A percentile compares a stretch with the other conserved stretches of the same genome.
Conservation (phyloP, 1,140 invertebrate genomes). For the Trachelipus rathkii region DNA sequence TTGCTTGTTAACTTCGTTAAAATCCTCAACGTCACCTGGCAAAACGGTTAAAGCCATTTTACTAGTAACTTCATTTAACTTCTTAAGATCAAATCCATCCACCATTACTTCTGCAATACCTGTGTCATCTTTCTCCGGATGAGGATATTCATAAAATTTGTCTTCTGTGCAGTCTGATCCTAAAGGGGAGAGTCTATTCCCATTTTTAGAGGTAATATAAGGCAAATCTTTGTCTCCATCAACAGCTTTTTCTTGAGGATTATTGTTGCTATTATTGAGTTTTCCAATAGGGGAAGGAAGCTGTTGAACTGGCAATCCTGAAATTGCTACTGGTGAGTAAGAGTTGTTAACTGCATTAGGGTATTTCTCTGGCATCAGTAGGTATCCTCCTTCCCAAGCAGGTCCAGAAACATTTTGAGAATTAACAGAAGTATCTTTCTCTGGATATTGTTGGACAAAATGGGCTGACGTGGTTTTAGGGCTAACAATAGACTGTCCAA, state of each 20-base stretch:
- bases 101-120: conserved; percentile 30
- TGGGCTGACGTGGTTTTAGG: conserved; percentile 27
- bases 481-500: conserved; percentile 29
- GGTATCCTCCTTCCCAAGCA: conserved; percentile 39
- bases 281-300: conserved; percentile 26
- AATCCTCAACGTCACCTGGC: conserved; percentile 33
- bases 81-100: conserved; percentile 36
- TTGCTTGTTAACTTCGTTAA: conserved; percentile 42
- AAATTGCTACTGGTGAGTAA: conserved; percentile 36
- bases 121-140: conserved; percentile 39
- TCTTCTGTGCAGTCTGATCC: conserved; percentile 24
- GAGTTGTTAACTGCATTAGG: conserved; percentile 41
- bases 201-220: conserved; percentile 20
- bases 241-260: conserved; percentile 32
- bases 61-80: conserved; percentile 34
- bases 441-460: conserved; percentile 45
- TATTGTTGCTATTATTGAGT: conserved; percentile 23
- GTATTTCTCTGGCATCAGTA: conserved; percentile 48
- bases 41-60: conserved; percentile 39
- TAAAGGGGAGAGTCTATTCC: conserved; percentile 5
- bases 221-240: conserved; percentile 32
- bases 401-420: conserved; percentile 27
- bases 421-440: conserved; percentile 37
- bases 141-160: conserved; percentile 38
- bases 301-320: conserved; percentile 31